A percentile compares a stretch with the other conserved stretches of the same genome.
phyloP scores from a whole-genome alignment of 2,113 vertebrate species.

The Prionailurus bengalensis region DNA sequence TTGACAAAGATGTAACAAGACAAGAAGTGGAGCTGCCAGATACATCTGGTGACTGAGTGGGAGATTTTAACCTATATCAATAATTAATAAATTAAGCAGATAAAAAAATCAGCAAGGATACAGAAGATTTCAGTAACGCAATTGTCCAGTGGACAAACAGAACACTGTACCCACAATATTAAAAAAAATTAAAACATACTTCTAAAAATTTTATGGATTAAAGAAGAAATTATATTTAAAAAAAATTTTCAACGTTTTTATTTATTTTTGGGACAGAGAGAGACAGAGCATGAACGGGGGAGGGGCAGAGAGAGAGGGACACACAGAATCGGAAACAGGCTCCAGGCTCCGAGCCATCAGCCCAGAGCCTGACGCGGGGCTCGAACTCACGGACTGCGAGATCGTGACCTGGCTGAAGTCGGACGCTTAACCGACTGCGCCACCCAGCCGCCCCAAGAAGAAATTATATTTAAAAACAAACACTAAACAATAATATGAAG shows the following conservation, averaged over 20 bases:
- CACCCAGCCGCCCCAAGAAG: background rate
- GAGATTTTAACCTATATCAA: background rate
- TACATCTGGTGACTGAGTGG: background rate
- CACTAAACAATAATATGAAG: background rate
- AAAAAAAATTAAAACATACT: background rate
- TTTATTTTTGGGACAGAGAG: too few species aligned
- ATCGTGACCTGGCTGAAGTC: too few species aligned
- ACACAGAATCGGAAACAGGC: too few species aligned
- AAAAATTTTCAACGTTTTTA: too few species aligned
- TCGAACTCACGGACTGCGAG: too few species aligned
- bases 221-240: constrained; percentile 15
- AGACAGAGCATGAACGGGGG: too few species aligned
- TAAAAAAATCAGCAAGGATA: background rate
- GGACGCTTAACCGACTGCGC: too few species aligned
- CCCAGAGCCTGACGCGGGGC: too few species aligned
- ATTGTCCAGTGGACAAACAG: background rate
- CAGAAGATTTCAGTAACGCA: background rate
- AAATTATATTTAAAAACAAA: background rate
- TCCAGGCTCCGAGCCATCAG: too few species aligned
- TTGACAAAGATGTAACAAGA: background rate
- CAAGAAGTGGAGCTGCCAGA: background rate
- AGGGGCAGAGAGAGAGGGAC: too few species aligned
- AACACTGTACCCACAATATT: background rate
- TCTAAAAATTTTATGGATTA: background rate
- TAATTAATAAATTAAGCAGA: constrained; percentile 48